Evolutionary conservation across 1,140 invertebrate genomes (phyloP), one percentile per base, ranked within the genome.

Genomic region (Phymastichus coffea): DNA sequence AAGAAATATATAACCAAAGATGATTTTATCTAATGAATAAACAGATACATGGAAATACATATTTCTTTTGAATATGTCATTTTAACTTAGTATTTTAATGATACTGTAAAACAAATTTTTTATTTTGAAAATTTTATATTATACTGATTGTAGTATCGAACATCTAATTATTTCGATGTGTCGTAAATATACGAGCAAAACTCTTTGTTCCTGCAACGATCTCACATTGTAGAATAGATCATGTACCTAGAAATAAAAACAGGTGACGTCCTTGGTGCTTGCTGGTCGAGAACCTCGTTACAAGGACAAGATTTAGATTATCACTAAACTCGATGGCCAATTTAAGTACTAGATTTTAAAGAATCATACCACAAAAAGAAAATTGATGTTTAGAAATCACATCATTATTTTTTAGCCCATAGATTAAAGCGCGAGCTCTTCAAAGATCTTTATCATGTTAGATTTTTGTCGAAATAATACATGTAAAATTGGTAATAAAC

Each of bases 341-440:
- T 57, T 51, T 19, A 35, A 51, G 14, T 54, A 49, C 23, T 46
- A 43, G 22, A 23, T 52, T 46, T 46, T 28, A 46, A 28, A 46
- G 23, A 56, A 51, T 22, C 3, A 41, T 6, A 20, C 33, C 40
- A n/a, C 49, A 56, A 62, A 58, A 40, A 25, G 38, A 54, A 22
- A 57, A 55, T 66, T 20, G 47, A 59, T 61, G 61, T 66, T 56
- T 57, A 59, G 52, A 58, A 53, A 17, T 57, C 35, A 44, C 49
- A 64, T 57, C 62, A 64, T 61, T 63, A 51, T 53, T 61, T 53
- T 62, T 12, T 57, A 64, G 61, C 46, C 38, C 47, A 61, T 68
- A 70, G 65, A 73, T 55, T 64, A 63, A 53, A 61, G 47, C 47
- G 47, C 25, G 37, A 57, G 57, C 41, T 28, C 17, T 35, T 43